Percentiles rank a stretch among this genome's conserved stretches.
These are phyloP conservation scores for Diploptera punctata DNA, from an alignment of 2,888 invertebrate species.

Conservation along the genomic window DNA sequence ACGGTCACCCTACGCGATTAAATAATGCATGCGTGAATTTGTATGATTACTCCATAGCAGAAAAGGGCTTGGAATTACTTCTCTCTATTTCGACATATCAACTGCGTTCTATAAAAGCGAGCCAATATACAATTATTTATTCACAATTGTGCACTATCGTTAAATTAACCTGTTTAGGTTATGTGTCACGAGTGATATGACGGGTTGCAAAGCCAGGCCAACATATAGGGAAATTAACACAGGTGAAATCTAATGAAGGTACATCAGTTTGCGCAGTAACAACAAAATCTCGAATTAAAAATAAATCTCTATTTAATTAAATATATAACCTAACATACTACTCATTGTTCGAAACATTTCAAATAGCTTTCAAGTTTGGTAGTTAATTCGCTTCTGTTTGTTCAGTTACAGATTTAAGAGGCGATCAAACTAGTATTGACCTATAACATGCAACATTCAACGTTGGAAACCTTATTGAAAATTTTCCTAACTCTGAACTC, in stretches of 20 bases:
- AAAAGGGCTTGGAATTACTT: slow-evolving; percentile 33
- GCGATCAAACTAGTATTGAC: no score
- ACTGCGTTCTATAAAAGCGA: slow-evolving; percentile 27
- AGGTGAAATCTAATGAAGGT: slow-evolving; percentile 17
- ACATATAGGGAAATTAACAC: slow-evolving; percentile 20
- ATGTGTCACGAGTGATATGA: slow-evolving; percentile 24
- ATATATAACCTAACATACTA: no score
- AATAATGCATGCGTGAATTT: slow-evolving; percentile 39
- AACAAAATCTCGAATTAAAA: no score
- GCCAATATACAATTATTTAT: slow-evolving; percentile 35
- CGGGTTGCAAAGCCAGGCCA: slow-evolving; percentile 1
- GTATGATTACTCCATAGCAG: slow-evolving; percentile 37
- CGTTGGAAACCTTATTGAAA: no score
- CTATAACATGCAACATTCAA: no score
- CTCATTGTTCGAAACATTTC: no score
- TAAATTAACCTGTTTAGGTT: slow-evolving; percentile 37
- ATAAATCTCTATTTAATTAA: no score
- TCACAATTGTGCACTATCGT: slow-evolving; percentile 36
- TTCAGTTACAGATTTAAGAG: no score
- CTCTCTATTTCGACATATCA: slow-evolving; percentile 1
- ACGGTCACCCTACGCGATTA: slow-evolving; percentile 35
- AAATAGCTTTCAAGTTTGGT: no score
- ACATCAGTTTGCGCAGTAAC: no score
- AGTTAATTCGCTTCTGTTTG: no score
- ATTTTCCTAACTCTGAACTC: no score